A percentile compares a stretch with the other conserved stretches of the same genome.
phyloP scores from a whole-genome alignment of 1,140 invertebrate genomes.

The Aphaenogaster floridana region DNA sequence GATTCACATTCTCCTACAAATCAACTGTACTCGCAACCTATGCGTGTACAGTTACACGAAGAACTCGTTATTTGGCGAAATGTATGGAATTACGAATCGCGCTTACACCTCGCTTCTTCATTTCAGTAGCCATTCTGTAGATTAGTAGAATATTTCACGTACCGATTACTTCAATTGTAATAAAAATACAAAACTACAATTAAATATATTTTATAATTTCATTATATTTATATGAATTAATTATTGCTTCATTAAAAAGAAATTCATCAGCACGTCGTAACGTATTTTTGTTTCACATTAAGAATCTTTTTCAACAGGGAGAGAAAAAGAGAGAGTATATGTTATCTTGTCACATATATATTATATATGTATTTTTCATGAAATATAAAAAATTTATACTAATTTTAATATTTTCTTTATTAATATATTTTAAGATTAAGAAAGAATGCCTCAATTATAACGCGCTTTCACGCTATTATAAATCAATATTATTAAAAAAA shows the following conservation, averaged over 20 bases:
- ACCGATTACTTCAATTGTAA: slow-evolving; percentile 61
- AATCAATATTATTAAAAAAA: slow-evolving; percentile 5
- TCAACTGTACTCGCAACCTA: slow-evolving; percentile 64
- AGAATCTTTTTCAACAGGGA: neutral
- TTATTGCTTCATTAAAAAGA: neutral
- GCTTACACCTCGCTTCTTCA: slow-evolving; percentile 48
- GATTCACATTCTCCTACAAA: slow-evolving; percentile 71
- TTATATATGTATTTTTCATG: neutral
- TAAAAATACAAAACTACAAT: slow-evolving; percentile 15
- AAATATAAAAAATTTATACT: slow-evolving; percentile 3
- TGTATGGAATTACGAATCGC: slow-evolving; percentile 63
- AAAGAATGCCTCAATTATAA: neutral
- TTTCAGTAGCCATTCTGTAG: slow-evolving; percentile 44
- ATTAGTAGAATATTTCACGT: slow-evolving; percentile 1
- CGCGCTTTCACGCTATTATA: neutral
- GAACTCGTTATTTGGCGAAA: slow-evolving; percentile 65
- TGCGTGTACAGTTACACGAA: slow-evolving; percentile 14
- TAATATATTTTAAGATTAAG: neutral
- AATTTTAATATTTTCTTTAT: neutral
- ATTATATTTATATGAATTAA: neutral
- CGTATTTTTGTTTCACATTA: neutral
- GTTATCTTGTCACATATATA: neutral
- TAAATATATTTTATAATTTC: neutral
- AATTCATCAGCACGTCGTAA: neutral
- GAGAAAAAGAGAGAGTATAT: neutral